phyloP scores from a whole-genome alignment of 2,888 invertebrate genomes.

The Trichopria drosophilae region DNA sequence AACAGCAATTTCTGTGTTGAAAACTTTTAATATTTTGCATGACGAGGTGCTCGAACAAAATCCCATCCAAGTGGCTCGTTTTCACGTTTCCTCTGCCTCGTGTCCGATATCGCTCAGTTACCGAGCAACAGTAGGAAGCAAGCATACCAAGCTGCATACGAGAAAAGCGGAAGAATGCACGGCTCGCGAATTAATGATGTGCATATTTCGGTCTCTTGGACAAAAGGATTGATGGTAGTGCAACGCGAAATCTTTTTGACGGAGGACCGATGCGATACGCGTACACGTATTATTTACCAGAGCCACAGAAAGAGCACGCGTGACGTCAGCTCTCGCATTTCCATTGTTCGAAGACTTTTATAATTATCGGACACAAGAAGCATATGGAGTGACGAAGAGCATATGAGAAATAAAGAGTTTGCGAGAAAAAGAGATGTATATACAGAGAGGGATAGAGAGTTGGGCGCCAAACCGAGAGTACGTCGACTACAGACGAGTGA shows the following conservation, averaged over 20 bases:
- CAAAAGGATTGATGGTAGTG: conserved; percentile 14
- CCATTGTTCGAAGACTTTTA: conserved; percentile 52
- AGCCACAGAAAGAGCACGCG: conserved; percentile 27
- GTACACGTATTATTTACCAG: conserved; percentile 45
- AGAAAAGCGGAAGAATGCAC: no score
- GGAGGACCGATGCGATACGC: conserved; percentile 32
- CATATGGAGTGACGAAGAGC: conserved; percentile 22
- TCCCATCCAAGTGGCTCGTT: no score
- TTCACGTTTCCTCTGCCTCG: no score
- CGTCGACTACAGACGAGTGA: no score
- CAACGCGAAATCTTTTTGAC: conserved; percentile 21
- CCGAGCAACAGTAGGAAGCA: no score
- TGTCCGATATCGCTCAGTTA: no score
- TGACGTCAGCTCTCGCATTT: conserved; percentile 39
- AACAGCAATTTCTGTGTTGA: no score
- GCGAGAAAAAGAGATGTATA: not conserved
- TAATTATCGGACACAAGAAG: conserved; percentile 45
- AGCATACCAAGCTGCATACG: no score
- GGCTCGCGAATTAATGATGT: conserved; percentile 35
- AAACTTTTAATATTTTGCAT: no score
- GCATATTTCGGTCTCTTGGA: conserved; percentile 9
- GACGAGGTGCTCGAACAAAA: no score
- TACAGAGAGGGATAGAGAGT: not conserved
- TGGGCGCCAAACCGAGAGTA: conserved; percentile 15
- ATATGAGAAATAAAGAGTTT: conserved; percentile 1